Base-by-base conservation (phyloP, 2,888 invertebrate genomes). In the Diogma glabrata region DNA sequence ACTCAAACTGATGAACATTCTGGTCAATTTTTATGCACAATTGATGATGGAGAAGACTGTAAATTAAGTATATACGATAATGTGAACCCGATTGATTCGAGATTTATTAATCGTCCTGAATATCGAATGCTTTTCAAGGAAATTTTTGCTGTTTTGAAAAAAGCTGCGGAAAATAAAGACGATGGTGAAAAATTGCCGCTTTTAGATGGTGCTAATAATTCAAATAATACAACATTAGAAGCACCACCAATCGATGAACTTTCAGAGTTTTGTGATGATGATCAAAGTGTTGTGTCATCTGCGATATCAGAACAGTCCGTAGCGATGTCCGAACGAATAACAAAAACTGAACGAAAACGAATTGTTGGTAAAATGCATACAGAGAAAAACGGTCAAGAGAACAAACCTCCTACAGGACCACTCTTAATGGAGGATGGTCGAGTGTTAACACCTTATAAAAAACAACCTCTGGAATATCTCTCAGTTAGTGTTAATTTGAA, bases 31-130 rank as follows among this genome's bases (percentile, higher is more conserved):
- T 72, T 89, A 49, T 88, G 87, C 70, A 85, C 87, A 2, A 87
- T 89, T 55, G 86, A 84, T 49, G 88, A 88, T 63, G 88, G 88
- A 10, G 87, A 87, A 59, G 86, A 88, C 64, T 87, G 87, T 65
- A 83, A 84, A 58, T 85, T 88, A 64, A 88, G 87, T 66, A 88
- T 88, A 63, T 89, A 88, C 63, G 85, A 85, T 61, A 84, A 85
- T 63, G 84, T 77, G 49, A 85, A 80, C 61, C 84, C 86, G 1
- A 81, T 88, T 64, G 87, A 88, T 61, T 83, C 84, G 57, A 78
- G 86, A 50, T 89, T 89, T 75, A 78, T 84, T 16, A 86, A 87
- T 64, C 78, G 85, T 23, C 89, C 88, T 0, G 87, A 89, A 62
- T 87, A 88, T 64, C 75, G 84, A 4, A 82, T 83, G 60, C 66